Conservation (phyloP, 2,888 invertebrate species). For the Synergus umbraculus region DNA sequence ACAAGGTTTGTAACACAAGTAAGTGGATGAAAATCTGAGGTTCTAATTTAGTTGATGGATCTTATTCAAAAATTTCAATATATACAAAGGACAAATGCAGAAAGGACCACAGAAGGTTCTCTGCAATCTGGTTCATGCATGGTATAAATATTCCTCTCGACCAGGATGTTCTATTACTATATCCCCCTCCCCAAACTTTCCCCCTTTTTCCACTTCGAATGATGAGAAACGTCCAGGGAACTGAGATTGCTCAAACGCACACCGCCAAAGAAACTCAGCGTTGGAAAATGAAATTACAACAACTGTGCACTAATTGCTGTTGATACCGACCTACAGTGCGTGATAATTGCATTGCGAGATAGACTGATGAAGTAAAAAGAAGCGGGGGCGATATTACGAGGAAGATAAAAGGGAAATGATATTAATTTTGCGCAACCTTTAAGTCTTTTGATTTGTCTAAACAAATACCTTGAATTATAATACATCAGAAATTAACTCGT, state of each 20-base stretch:
- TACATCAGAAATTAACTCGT: neutral
- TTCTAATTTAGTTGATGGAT: neutral
- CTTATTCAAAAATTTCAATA: neutral
- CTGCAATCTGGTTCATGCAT: neutral
- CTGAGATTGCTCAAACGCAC: neutral
- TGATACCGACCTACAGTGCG: neutral
- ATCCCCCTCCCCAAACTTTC: neutral
- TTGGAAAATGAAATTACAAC: conserved; percentile 5
- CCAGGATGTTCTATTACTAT: neutral
- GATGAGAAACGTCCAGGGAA: neutral
- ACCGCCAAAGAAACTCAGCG: neutral
- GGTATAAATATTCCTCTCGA: neutral
- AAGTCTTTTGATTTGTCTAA: neutral
- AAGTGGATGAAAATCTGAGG: no score
- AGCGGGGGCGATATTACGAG: neutral
- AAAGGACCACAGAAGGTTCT: neutral
- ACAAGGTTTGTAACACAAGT: no score
- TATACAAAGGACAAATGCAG: no score
- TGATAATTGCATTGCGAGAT: conserved; percentile 17
- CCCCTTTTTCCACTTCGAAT: neutral
- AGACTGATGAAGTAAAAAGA: neutral
- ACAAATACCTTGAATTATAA: neutral
- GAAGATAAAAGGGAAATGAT: neutral
- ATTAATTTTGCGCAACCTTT: neutral
- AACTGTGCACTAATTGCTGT: neutral